A percentile compares a stretch with the other conserved stretches of the same genome.
These are phyloP conservation scores for Melanostigma gelatinosum DNA, from an alignment of 2,113 vertebrate genomes.

Conservation along the genomic window DNA sequence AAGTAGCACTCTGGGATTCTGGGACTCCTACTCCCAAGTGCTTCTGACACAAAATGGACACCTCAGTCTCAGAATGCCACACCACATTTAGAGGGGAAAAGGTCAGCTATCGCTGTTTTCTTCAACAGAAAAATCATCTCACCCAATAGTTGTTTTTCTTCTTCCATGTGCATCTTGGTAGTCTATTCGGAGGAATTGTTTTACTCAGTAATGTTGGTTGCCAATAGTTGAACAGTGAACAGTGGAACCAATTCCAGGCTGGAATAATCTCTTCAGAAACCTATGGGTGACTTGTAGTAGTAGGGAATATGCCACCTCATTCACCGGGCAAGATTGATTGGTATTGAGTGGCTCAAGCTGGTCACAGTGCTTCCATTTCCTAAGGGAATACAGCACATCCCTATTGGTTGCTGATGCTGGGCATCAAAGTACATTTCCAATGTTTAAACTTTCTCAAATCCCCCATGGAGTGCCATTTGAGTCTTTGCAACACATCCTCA, in stretches of 20 bases:
- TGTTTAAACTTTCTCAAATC: background rate
- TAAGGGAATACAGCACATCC: background rate
- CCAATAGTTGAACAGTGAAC: background rate
- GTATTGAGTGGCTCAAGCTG: background rate
- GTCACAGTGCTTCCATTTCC: background rate
- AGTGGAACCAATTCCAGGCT: background rate
- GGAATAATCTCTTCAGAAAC: background rate
- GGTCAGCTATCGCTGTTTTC: conserved; percentile 39
- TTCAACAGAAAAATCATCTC: background rate
- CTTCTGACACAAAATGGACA: conserved; percentile 73
- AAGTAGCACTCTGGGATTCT: conserved; percentile 71
- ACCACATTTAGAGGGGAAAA: conserved; percentile 54
- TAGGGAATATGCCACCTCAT: background rate
- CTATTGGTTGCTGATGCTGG: background rate
- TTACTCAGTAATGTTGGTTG: background rate
- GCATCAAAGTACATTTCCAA: background rate
- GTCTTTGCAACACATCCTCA: background rate
- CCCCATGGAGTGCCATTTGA: background rate
- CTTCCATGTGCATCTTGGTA: background rate
- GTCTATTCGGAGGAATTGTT: background rate
- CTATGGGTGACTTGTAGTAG: background rate
- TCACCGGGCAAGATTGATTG: background rate
- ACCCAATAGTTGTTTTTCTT: background rate
- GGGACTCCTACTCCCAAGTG: conserved; percentile 66
- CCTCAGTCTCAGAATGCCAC: conserved; percentile 67